A percentile compares a stretch with the other conserved stretches of the same genome.
Conservation (phyloP, 1,140 invertebrate genomes). For the Lutraria rhynchaena region DNA sequence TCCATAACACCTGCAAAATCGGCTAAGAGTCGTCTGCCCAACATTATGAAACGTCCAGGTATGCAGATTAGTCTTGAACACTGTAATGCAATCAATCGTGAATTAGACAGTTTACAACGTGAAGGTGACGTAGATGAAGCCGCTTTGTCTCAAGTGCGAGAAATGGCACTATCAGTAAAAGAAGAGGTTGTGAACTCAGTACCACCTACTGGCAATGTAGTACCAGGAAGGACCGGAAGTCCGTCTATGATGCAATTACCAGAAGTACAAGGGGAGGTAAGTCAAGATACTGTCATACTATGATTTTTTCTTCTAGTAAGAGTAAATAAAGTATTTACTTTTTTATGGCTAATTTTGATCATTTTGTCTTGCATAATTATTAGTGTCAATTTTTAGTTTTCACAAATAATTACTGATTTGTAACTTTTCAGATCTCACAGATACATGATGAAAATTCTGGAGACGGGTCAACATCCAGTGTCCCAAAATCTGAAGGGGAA, state of each 20-base stretch:
- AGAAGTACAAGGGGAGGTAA: constrained; percentile 32
- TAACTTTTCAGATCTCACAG: background rate
- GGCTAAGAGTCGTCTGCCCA: constrained; percentile 7
- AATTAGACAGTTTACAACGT: constrained; percentile 38
- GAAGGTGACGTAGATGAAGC: constrained; percentile 57
- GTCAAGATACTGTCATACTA: too few species aligned
- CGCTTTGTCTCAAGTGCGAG: constrained; percentile 52
- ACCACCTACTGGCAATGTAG: background rate
- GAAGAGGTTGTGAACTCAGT: constrained; percentile 54
- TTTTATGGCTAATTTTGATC: too few species aligned
- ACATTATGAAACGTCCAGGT: constrained; percentile 56
- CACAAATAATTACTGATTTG: too few species aligned
- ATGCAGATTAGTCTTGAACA: constrained; percentile 47
- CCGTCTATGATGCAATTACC: background rate
- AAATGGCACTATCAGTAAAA: constrained; percentile 54
- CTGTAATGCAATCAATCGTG: constrained; percentile 20
- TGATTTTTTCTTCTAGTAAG: too few species aligned
- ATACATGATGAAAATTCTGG: constrained; percentile 53
- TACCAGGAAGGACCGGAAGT: background rate
- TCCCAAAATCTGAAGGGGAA: constrained; percentile 14
- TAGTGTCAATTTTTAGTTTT: too few species aligned
- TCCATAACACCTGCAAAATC: constrained; percentile 43
- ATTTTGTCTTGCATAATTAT: too few species aligned
- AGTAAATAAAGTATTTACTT: too few species aligned
- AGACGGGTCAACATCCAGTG: constrained; percentile 17